phyloP scores from a whole-genome alignment of 1,140 invertebrate species.

The Dufourea novaeangliae region DNA sequence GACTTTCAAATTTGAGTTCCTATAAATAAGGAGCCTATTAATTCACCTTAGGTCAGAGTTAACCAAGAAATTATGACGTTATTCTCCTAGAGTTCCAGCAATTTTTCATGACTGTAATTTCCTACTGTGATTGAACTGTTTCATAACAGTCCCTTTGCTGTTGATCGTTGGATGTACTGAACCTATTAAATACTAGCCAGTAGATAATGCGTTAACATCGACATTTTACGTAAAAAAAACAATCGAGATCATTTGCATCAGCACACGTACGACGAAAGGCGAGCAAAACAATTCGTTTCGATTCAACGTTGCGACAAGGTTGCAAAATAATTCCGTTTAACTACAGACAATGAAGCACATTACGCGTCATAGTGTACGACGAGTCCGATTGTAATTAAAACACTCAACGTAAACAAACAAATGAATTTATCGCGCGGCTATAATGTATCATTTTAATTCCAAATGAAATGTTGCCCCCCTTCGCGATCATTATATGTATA shows the following conservation, averaged over 20 bases:
- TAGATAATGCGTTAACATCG: no score
- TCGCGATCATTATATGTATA: neutral
- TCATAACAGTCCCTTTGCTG: no score
- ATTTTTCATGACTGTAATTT: no score
- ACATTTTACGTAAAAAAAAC: neutral
- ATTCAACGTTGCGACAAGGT: neutral
- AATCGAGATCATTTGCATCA: constrained; percentile 1
- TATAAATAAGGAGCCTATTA: no score
- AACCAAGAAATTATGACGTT: no score
- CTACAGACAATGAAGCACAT: neutral
- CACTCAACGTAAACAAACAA: neutral
- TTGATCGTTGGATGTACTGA: no score
- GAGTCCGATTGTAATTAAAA: constrained; percentile 38
- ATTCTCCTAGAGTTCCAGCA: no score
- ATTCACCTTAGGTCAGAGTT: no score
- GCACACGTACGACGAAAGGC: neutral
- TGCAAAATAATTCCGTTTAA: constrained; percentile 18
- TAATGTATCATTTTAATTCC: constrained; percentile 2
- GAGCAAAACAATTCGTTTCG: neutral
- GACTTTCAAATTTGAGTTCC: no score
- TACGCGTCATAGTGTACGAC: constrained; percentile 16
- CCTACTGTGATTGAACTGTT: no score
- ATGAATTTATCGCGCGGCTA: neutral
- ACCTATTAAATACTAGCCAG: no score
- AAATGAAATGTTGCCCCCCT: neutral